Evolutionary conservation across 2,888 invertebrate genomes (phyloP), one percentile per base, ranked within the genome.

Genomic region (Pterostichus niger): DNA sequence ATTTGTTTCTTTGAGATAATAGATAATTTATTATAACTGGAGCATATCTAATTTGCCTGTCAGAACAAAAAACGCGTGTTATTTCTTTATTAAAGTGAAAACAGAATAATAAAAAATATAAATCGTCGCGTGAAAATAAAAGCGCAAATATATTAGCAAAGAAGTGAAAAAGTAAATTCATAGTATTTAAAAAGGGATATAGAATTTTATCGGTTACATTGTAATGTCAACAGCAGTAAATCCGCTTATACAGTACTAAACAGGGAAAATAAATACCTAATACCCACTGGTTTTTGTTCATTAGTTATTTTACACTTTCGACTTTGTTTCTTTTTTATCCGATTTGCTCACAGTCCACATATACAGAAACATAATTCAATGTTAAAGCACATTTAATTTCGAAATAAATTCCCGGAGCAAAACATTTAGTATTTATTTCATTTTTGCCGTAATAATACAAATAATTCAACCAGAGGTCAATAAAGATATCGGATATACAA

Each of bases 1-100:
- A 64, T 64, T 64, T 64, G 64, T 64, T 64, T 64, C 49, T 49
- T 49, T 64, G 35, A 33, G 64, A 64, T 64, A 49, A 13, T 35
- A 64, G 35, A 35, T 31, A n/a, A 64, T 64, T 64, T 64, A 64
- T 64, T 33, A 33, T 10, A 1, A 31, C 33, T n/a, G 2, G 13
- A 64, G 24, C 31, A 35, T 6, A 64, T 9, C 40, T 9, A 40
- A 24, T 24, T 24, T 24, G 2, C 24, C 24, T 24, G 24, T 24
- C 24, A 24, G 24, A 3, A 24, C 1, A 24, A 3, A 24, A 24
- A 24, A 24, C 9, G 3, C 40, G 3, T 40, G 49, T 49, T 49
- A 49, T 11, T 49, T 49, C 35, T 64, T 64, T 64, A 64, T 64
- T 64, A 64, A 2, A 24, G 64, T 64, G 64, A 64, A 35, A 64